These are phyloP conservation scores for Poeciliopsis turrubarensis DNA, from an alignment of 2,113 vertebrate genomes.

Conservation along the genomic window DNA sequence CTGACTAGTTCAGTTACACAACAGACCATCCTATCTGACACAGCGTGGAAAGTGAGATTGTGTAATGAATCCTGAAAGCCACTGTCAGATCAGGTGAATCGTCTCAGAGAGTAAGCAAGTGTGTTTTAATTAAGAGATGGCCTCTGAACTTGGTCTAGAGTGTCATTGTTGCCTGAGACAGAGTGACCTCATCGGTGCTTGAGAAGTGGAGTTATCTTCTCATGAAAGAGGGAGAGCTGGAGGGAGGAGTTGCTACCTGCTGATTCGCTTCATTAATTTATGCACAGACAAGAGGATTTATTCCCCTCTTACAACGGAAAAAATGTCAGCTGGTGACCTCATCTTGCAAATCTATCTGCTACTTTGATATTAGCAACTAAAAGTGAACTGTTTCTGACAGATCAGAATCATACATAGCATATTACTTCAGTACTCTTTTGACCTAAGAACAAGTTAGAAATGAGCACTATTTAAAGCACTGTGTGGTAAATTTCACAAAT, in stretches of 20 bases:
- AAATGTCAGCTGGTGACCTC: constrained; percentile 5
- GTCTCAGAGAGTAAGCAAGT: constrained; percentile 60
- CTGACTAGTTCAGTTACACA: constrained; percentile 41
- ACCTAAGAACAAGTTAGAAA: background rate
- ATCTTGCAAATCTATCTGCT: background rate
- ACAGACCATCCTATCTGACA: constrained; percentile 11
- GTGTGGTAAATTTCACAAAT: background rate
- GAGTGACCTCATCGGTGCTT: constrained; percentile 72
- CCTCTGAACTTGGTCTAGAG: constrained; percentile 72
- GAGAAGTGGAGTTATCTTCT: constrained; percentile 31
- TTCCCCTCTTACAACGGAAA: constrained; percentile 20
- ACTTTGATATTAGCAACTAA: background rate
- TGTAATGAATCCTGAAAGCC: constrained; percentile 51
- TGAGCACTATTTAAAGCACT: background rate
- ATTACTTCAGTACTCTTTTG: background rate
- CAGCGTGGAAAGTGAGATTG: constrained; percentile 46
- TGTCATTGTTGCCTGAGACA: constrained; percentile 76
- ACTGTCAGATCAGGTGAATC: constrained; percentile 67
- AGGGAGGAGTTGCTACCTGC: constrained; percentile 8
- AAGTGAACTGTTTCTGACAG: background rate
- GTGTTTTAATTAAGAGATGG: constrained; percentile 84
- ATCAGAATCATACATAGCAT: background rate
- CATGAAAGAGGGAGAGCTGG: background rate
- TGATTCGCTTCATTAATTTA: constrained; percentile 33
- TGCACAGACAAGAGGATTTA: constrained; percentile 39